Conservation (phyloP, 2,113 vertebrate genomes). For the Otus sunia region DNA sequence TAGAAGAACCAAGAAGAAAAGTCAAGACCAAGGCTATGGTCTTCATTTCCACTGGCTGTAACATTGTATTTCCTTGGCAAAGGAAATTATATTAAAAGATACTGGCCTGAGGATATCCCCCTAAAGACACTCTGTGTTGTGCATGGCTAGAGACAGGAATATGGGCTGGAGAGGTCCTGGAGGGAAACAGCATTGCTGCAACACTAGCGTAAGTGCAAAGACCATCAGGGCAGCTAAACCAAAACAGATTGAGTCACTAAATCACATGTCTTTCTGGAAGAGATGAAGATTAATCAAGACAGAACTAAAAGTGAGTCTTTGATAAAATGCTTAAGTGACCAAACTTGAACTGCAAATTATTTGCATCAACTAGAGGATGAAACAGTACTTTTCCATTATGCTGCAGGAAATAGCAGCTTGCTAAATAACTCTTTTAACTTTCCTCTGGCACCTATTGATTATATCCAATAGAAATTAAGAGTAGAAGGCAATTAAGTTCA, state of each 20-base stretch:
- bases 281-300: slow-evolving; percentile 27
- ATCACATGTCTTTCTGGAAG: not conserved
- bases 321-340: slow-evolving; percentile 52
- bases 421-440: slow-evolving; percentile 78
- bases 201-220: not conserved
- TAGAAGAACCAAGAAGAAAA: not conserved
- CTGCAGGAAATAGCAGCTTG: slow-evolving; percentile 61
- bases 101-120: not conserved
- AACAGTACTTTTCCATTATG: slow-evolving; percentile 66
- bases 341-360: slow-evolving; percentile 50
- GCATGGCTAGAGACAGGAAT: not conserved
- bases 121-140: not conserved
- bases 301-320: slow-evolving; percentile 31
- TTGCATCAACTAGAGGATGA: slow-evolving; percentile 58
- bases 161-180: not conserved
- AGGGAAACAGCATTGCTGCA: not conserved
- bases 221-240: not conserved
- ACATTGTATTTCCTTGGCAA: not conserved
- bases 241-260: not conserved
- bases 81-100: not conserved
- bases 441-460: slow-evolving; percentile 78
- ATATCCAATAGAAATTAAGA: slow-evolving; percentile 80
- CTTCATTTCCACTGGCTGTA: not conserved
- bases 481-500: slow-evolving; percentile 83
- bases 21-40: not conserved